Conservation (phyloP, 2,113 vertebrate genomes). For the Glareola pratincola region DNA sequence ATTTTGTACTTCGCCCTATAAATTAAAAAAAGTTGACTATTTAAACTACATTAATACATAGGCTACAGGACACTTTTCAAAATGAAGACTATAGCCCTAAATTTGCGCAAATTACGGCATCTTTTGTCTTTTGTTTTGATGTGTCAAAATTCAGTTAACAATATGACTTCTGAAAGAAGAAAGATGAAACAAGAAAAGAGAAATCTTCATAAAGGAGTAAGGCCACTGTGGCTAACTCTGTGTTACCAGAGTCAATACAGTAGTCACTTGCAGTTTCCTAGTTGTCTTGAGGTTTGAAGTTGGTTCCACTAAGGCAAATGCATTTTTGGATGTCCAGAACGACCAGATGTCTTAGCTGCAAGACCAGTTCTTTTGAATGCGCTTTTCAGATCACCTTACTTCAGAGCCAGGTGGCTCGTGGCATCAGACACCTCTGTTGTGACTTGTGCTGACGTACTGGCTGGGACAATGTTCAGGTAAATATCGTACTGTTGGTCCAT, state of each 20-base stretch:
- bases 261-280: conserved; percentile 38
- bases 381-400: conserved; percentile 47
- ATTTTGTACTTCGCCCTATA: conserved; percentile 45
- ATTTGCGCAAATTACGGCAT: conserved; percentile 17
- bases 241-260: conserved; percentile 52
- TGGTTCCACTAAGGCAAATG: conserved; percentile 69
- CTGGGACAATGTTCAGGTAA: conserved; percentile 80
- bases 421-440: conserved; percentile 73
- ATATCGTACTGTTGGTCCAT: conserved; percentile 98
- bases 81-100: neutral
- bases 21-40: conserved; percentile 42
- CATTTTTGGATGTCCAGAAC: conserved; percentile 29
- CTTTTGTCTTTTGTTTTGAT: conserved; percentile 18
- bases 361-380: neutral
- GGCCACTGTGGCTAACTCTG: conserved; percentile 68
- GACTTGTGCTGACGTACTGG: conserved; percentile 74
- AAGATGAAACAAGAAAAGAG: conserved; percentile 55
- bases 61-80: conserved; percentile 6
- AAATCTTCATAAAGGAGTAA: conserved; percentile 63
- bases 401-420: conserved; percentile 26
- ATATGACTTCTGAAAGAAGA: conserved; percentile 29
- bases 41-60: conserved; percentile 31
- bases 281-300: conserved; percentile 70
- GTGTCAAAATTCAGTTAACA: conserved; percentile 10
- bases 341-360: conserved; percentile 31